Evolutionary conservation across 2,888 invertebrate genomes (phyloP), one percentile per base, ranked within the genome.

Genomic region (Notodonta dromedarius): DNA sequence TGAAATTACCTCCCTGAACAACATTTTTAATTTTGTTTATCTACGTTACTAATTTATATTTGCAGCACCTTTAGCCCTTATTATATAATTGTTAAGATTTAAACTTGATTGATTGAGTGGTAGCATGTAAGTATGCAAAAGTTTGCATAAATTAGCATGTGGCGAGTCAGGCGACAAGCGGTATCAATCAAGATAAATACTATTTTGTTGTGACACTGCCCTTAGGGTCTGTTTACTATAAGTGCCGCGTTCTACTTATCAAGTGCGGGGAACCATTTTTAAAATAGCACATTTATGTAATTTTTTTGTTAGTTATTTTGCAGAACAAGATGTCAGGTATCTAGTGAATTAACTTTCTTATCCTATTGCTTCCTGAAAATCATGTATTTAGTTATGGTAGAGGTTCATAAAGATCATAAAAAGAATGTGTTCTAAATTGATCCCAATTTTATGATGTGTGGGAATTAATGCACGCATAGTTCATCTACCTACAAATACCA

Each of bases 161-260:
- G 74, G 67, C 69, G 71, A 76, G 74, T 71, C 69, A 2, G 24
- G 24, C 24, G 78, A 74, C 77, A 78, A 68, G 78, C 61, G 62
- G 73, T 77, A 79, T 79, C 79, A 79, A 79, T 80, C 79, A 79
- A 68, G 76, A 76, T 79, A 79, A 80, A 78, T 73, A 74, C 77
- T 74, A 73, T 79, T 74, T 74, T 73, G 76, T 73, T 75, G 78
- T 76, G 79, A 76, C 75, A 75, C 66, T 70, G 65, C 65, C 79
- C 71, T 61, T 63, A 59, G 76, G 78, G 58, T 52, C 62, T 62
- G 66, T 67, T 70, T 61, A 44, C 56, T 65, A 55, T 64, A 65
- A 70, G 67, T 67, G 58, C 60, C 12, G 52, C 32, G 62, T 68
- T 65, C 60, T 63, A 57, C 61, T 65, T 70, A 78, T 71, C 69